Evolutionary conservation across 2,797 vertebrate genomes (phyloP).

Genomic region (Lacerta viridis): DNA sequence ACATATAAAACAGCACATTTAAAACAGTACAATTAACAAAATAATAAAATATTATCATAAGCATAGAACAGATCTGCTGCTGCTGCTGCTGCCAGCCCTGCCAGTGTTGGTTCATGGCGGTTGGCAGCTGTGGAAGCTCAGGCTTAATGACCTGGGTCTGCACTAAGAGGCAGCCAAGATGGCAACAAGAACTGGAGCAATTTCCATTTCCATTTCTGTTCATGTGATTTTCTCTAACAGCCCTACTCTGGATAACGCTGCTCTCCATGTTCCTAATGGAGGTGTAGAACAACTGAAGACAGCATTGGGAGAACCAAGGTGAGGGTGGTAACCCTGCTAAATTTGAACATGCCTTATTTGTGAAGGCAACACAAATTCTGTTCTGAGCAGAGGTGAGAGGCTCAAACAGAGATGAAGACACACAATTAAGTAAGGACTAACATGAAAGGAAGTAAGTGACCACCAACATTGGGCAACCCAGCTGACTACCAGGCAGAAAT

Average conservation of each 20-base stretch:
- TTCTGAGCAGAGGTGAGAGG: background rate
- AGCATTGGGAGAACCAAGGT: background rate
- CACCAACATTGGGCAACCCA: slow-evolving; percentile 10
- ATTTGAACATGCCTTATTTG: background rate
- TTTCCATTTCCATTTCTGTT: too few relatives aligned
- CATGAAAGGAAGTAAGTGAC: background rate
- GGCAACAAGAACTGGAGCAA: too few relatives aligned
- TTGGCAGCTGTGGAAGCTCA: too few relatives aligned
- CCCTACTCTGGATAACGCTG: background rate
- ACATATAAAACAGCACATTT: too few relatives aligned
- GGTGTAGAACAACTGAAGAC: background rate
- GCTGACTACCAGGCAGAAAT: slow-evolving; percentile 58
- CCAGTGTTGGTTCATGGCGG: too few relatives aligned
- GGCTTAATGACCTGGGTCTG: too few relatives aligned
- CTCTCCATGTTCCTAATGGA: background rate
- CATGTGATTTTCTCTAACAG: too few relatives aligned
- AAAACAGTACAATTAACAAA: too few relatives aligned
- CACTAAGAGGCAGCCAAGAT: too few relatives aligned
- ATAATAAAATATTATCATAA: too few relatives aligned
- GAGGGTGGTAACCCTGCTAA: background rate
- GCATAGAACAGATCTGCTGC: too few relatives aligned
- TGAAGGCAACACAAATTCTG: background rate
- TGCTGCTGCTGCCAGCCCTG: too few relatives aligned
- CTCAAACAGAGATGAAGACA: background rate
- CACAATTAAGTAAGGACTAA: background rate